Percentiles rank a stretch among this genome's conserved stretches.
phyloP scores from a whole-genome alignment of 2,113 vertebrate genomes.

The Pyrgilauda ruficollis region DNA sequence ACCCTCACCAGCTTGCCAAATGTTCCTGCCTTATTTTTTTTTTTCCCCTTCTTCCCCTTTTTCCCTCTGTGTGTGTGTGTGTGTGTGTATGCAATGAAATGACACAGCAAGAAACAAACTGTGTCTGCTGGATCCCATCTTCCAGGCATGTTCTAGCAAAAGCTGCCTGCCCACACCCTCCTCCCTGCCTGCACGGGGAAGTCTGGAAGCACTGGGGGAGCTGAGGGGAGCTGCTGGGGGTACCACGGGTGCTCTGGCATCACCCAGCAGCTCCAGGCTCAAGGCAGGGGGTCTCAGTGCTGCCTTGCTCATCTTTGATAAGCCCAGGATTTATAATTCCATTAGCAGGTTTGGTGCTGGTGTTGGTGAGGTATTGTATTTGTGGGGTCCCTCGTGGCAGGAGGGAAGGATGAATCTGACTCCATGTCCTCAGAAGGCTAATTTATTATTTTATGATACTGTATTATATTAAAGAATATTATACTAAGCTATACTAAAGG shows the following conservation, averaged over 20 bases:
- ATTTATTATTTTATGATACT: too few relatives aligned
- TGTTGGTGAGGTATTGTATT: neutral
- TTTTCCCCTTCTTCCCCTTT: neutral
- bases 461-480: too few relatives aligned
- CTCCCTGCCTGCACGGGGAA: conserved; percentile 28
- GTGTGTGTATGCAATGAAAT: conserved; percentile 7
- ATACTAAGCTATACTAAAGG: too few relatives aligned
- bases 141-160: neutral
- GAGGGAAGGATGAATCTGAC: too few relatives aligned
- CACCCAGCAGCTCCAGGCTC: neutral
- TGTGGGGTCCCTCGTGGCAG: too few relatives aligned
- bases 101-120: conserved; percentile 54
- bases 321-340: neutral
- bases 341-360: neutral
- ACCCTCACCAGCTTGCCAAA: conserved; percentile 24
- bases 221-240: neutral
- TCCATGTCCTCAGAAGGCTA: too few relatives aligned
- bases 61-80: neutral
- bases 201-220: conserved; percentile 9
- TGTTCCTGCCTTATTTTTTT: neutral
- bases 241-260: neutral
- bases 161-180: conserved; percentile 23
- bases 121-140: conserved; percentile 47
- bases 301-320: neutral
- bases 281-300: neutral